Conservation (phyloP, 2,113 vertebrate species). For the Catharus fuscescens region DNA sequence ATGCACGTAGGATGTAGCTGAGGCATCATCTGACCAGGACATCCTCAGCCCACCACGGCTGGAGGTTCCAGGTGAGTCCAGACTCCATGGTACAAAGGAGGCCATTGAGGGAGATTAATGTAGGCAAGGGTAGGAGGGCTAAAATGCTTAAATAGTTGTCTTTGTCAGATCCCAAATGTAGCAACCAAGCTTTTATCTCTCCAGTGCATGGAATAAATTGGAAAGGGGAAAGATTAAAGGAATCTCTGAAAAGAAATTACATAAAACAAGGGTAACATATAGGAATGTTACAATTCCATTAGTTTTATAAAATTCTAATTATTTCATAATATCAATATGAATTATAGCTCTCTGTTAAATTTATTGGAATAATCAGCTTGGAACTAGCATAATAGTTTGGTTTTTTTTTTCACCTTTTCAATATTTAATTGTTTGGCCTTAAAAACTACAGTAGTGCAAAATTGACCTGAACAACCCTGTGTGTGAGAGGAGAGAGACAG, state of each 20-base stretch:
- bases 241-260: not conserved
- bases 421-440: not conserved
- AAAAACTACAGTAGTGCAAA: not conserved
- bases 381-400: not conserved
- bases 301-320: not conserved
- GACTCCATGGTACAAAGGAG: not conserved
- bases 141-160: not conserved
- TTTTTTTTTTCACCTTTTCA: not conserved
- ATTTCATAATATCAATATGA: not conserved
- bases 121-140: not conserved
- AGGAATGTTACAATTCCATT: not conserved
- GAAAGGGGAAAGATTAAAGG: not conserved
- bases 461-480: not conserved
- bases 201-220: not conserved
- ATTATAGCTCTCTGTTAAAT: not conserved
- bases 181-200: not conserved
- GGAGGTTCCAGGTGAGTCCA: not conserved
- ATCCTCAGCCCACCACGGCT: not conserved
- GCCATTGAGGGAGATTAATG: not conserved
- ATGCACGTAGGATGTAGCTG: fast-evolving
- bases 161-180: not conserved
- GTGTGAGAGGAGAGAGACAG: not conserved
- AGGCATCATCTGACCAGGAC: not conserved
- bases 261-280: not conserved
- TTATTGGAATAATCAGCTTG: not conserved